Evolutionary conservation across 2,888 invertebrate species (phyloP).

Genomic region (Nemotelus pantherinus): DNA sequence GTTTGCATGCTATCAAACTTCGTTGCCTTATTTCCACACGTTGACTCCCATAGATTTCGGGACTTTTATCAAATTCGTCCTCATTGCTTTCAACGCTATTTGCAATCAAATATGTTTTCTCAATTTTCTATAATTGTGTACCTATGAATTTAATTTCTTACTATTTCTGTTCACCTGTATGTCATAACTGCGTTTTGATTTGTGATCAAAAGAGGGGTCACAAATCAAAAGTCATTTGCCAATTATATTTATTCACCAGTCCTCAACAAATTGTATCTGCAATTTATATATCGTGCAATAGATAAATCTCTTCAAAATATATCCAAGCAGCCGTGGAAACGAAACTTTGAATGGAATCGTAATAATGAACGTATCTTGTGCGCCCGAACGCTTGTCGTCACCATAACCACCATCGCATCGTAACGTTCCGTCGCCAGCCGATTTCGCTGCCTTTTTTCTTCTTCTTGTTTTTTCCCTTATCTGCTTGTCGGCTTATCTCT

Average conservation of each 20-base stretch:
- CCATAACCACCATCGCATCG: neutral
- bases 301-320: constrained; percentile 20
- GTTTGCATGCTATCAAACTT: too few species aligned
- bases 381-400: constrained; percentile 27
- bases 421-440: constrained; percentile 28
- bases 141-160: too few species aligned
- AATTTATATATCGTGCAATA: constrained; percentile 6
- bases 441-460: constrained; percentile 46
- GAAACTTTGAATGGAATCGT: neutral
- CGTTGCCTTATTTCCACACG: too few species aligned
- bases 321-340: constrained; percentile 8
- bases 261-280: constrained; percentile 4
- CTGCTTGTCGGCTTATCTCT: constrained; percentile 60
- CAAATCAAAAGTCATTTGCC: neutral
- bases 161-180: neutral
- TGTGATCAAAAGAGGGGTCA: neutral
- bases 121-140: too few species aligned
- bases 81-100: too few species aligned
- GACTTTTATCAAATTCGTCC: too few species aligned
- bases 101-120: too few species aligned
- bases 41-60: too few species aligned
- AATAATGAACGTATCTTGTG: neutral
- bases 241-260: neutral
- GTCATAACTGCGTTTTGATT: neutral
- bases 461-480: constrained; percentile 48